Evolutionary conservation across 2,113 vertebrate genomes (phyloP).

Genomic region (Bucco capensis): DNA sequence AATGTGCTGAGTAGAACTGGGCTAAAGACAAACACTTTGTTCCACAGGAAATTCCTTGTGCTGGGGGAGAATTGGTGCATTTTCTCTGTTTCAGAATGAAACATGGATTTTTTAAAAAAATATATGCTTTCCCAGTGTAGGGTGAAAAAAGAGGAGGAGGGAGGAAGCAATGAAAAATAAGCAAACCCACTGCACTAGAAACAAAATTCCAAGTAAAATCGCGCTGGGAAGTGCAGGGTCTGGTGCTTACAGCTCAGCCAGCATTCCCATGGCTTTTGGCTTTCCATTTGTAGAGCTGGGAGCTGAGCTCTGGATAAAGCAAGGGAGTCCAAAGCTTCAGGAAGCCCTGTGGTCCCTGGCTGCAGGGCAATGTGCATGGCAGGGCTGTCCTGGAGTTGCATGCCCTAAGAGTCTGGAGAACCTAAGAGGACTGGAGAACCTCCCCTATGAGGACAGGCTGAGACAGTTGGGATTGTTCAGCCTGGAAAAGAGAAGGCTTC

Average conservation of each 20-base stretch:
- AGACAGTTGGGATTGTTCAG: no score
- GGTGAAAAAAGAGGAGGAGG: not conserved
- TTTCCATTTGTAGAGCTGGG: constrained; percentile 7
- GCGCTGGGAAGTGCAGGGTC: not conserved
- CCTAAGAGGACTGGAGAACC: no score
- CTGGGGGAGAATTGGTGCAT: not conserved
- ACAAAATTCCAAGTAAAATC: not conserved
- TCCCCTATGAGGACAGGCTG: no score
- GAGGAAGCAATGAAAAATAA: not conserved
- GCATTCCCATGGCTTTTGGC: not conserved
- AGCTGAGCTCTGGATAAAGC: not conserved
- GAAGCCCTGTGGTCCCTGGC: constrained; percentile 19
- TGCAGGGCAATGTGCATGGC: not conserved
- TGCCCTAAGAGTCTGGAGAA: not conserved
- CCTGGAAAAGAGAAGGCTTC: no score
- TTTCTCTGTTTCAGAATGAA: constrained; percentile 11
- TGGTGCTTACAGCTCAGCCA: not conserved
- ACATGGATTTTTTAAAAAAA: not conserved
- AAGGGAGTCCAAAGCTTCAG: constrained; percentile 4
- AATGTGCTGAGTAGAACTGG: not conserved
- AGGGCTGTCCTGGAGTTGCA: not conserved
- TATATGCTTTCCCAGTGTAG: not conserved
- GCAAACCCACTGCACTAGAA: not conserved
- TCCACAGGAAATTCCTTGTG: not conserved
- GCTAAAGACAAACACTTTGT: constrained; percentile 12